Evolutionary conservation across 2,113 vertebrate genomes (phyloP), one percentile per base, ranked within the genome.

Genomic region (Rattus norvegicus): DNA sequence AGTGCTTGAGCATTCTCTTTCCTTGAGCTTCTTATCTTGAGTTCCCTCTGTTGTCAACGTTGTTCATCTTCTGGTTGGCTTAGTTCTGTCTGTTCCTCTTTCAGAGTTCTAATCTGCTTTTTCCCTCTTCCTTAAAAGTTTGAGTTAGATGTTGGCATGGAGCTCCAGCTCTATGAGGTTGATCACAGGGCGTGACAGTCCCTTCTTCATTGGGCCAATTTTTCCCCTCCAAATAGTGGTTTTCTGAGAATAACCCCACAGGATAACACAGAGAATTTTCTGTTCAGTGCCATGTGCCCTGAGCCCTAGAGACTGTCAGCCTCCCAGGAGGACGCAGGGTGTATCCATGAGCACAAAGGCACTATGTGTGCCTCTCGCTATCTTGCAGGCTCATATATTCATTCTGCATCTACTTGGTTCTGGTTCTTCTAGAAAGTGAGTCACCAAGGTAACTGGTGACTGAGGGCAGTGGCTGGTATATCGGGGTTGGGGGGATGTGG

Each of bases 381-480:
- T 19, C 5, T 6, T 54, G 4, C 43, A 56, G 36, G 63, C 5
- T 26, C 4, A 36, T 8, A 3, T 2, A 7, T n/a, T 20, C 33
- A 28, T 92, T 70, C 47, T 63, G 80, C 72, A 83, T 65, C 85
- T 56, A 2, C 92, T 81, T 67, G 69, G 81, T 54, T 43, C 61
- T 65, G 83, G 59, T 70, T 39, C 22, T 16, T 67, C 86, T 22
- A 49, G 86, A 67, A 0, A 1, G 47, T 90, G 88, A 96, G 83
- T 88, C 93, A 95, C 84, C 65, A 59, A 93, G 76, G 52, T 3
- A 85, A 63, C n/a, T 63, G 26, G 65, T 81, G 75, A 73, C 88
- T 92, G 73, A 70, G 52, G 80, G 22, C 20, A 2, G 24, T 39
- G 92, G 81, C 90, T 96, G n/a, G 70, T 70, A 16, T 36, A 17